Conservation (phyloP, 2,888 invertebrate genomes). For the Caenorhabditis sp. region DNA sequence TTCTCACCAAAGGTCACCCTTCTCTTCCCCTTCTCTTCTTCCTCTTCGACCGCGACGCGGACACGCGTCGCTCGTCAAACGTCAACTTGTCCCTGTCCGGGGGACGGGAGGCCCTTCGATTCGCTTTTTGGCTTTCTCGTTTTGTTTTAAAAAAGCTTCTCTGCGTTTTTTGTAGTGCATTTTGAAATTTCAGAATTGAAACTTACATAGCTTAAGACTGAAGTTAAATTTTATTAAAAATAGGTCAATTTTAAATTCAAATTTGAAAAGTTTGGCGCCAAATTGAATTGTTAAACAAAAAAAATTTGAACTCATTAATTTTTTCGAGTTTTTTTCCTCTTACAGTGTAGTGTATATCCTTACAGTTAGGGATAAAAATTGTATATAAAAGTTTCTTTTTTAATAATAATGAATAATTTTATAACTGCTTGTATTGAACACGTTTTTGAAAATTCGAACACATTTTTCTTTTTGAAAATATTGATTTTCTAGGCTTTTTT, state of each 20-base stretch:
- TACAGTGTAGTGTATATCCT: too few species aligned
- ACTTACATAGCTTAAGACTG: background rate
- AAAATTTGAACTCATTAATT: background rate
- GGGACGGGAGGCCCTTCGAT: too few species aligned
- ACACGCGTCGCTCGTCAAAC: conserved; percentile 63
- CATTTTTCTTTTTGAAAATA: too few species aligned
- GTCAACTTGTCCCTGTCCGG: conserved; percentile 59
- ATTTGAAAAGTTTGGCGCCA: background rate
- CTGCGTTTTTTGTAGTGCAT: background rate
- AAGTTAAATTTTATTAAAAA: background rate
- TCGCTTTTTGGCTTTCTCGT: conserved; percentile 24
- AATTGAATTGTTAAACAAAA: conserved; percentile 3
- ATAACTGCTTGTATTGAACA: too few species aligned
- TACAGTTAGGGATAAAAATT: too few species aligned
- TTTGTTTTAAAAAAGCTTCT: too few species aligned
- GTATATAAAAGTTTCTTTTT: too few species aligned
- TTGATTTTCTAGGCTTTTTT: too few species aligned
- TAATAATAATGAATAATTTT: too few species aligned
- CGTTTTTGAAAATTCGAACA: too few species aligned
- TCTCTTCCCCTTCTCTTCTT: background rate
- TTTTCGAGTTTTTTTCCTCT: background rate
- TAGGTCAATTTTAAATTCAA: background rate
- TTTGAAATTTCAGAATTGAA: too few species aligned
- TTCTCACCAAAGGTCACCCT: conserved; percentile 22
- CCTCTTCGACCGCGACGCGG: conserved; percentile 52